Conservation (phyloP, 2,797 vertebrate species). For the Psittacula derbiana region DNA sequence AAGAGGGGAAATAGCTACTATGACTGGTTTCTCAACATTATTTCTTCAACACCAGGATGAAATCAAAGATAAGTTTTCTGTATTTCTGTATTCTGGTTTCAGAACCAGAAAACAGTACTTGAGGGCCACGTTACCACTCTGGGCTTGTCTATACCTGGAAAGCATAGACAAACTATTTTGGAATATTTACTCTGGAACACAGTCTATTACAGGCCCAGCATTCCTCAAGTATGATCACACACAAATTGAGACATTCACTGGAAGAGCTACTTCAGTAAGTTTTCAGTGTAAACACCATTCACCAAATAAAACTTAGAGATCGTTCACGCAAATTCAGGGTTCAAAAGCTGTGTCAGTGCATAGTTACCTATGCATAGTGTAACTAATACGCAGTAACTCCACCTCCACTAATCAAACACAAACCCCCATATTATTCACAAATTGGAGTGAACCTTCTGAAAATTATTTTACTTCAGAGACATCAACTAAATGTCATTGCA, state of each 20-base stretch:
- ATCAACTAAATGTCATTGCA: not conserved
- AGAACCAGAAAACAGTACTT: not conserved
- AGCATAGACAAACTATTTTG: not conserved
- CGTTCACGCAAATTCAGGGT: not conserved
- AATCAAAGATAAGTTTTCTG: not conserved
- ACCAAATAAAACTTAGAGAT: not conserved
- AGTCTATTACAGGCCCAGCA: not conserved
- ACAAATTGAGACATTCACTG: not conserved
- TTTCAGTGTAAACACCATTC: not conserved
- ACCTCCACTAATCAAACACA: not conserved
- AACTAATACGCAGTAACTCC: not conserved
- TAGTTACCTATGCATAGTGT: not conserved
- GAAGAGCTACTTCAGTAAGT: not conserved
- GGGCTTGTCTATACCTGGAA: not conserved
- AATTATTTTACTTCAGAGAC: not conserved
- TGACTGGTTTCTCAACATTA: not conserved
- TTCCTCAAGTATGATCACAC: slow-evolving; percentile 15
- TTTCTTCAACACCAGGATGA: not conserved
- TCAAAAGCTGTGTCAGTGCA: not conserved
- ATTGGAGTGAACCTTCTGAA: not conserved
- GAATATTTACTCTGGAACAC: slow-evolving; percentile 13
- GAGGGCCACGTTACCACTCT: not conserved
- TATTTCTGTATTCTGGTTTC: not conserved
- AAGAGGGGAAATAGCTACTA: not conserved
- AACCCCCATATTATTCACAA: not conserved